Evolutionary conservation across 1,140 invertebrate genomes (phyloP).

Genomic region (Drosophila eugracilis): DNA sequence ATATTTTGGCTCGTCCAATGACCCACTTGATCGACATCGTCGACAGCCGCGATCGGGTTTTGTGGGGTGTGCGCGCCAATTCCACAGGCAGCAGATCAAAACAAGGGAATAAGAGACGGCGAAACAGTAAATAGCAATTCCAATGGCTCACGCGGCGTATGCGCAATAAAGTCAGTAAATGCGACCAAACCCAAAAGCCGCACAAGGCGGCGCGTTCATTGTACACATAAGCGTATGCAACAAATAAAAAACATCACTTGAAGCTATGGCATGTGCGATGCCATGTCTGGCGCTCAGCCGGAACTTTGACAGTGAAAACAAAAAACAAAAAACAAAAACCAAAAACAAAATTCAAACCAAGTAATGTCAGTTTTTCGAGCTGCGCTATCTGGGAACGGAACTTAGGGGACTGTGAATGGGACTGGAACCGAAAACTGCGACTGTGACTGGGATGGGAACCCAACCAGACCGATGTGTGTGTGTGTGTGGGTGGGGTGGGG

Average conservation of each 20-base stretch:
- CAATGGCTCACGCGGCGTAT: constrained; percentile 69
- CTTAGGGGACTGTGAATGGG: constrained; percentile 33
- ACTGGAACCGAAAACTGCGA: constrained; percentile 27
- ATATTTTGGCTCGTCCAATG: constrained; percentile 65
- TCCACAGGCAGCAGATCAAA: no score
- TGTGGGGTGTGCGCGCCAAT: constrained; percentile 42
- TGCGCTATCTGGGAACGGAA: constrained; percentile 35
- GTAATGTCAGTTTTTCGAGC: constrained; percentile 26
- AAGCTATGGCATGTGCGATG: constrained; percentile 33
- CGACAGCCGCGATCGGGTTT: constrained; percentile 27
- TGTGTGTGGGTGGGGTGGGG: constrained; percentile 38
- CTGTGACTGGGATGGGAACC: constrained; percentile 17
- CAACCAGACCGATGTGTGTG: constrained; percentile 41
- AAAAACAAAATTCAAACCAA: constrained; percentile 12
- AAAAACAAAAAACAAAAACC: constrained; percentile 14
- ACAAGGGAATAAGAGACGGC: constrained; percentile 18
- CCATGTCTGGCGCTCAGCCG: constrained; percentile 64
- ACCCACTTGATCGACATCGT: constrained; percentile 64
- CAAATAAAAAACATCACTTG: constrained; percentile 27
- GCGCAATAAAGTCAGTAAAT: constrained; percentile 63
- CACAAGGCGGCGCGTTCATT: constrained; percentile 60
- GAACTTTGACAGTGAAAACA: constrained; percentile 57
- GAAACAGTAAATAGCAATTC: constrained; percentile 39
- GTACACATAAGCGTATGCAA: constrained; percentile 57
- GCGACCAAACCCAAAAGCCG: constrained; percentile 30